Base-by-base conservation (phyloP, 37 sponge, comb jelly and placozoan species). In the Corticium candelabrum region DNA sequence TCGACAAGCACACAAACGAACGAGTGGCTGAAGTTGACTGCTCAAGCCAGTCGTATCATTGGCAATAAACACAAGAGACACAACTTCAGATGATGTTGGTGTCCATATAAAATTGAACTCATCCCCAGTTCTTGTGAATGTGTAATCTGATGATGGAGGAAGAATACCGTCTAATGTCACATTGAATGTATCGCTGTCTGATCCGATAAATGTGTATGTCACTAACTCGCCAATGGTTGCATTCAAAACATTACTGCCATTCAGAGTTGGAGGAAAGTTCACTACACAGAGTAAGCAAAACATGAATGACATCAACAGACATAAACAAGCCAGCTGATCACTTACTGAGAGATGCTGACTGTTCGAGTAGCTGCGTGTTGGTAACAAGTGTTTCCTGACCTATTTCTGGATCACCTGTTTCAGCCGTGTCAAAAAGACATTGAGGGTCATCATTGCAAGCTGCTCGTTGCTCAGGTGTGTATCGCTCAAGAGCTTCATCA, bases 381-480 rank as follows among this genome's bases (percentile, higher is more conserved):
- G 69, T 73, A 31, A 0, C 21, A 31, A 84, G 33, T 38, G 85
- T 86, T 11, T 31, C 74, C 43, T 80, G 41, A 4, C 84, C 90
- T 32, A 89, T 68, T 0, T 36, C 68, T 3, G 40, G 1, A 56
- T 85, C 69, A 0, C 81, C 81, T 57, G 90, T 89, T 41, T 86
- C 83, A n/a, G 37, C 35, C 1, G 74, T 40, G 69, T 89, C 90
- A 86, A 80, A 86, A 3, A 89, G 70, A 39, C 90, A 89, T 68
- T 41, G 34, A 0, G 39, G 32, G 62, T 86, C 72, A 7, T 76
- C 72, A 34, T 38, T 68, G 76, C 90, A 89, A 11, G 34, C 68
- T 1, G 2, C 68, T 29, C 30, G 36, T 15, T 79, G 32, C 1
- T 78, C 68, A 36, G 4, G n/a, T 40, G 73, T 31, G 33, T 79